A percentile compares a stretch with the other conserved stretches of the same genome.
phyloP scores from a whole-genome alignment of 2,888 invertebrate species.

The Agriopis leucophaearia region DNA sequence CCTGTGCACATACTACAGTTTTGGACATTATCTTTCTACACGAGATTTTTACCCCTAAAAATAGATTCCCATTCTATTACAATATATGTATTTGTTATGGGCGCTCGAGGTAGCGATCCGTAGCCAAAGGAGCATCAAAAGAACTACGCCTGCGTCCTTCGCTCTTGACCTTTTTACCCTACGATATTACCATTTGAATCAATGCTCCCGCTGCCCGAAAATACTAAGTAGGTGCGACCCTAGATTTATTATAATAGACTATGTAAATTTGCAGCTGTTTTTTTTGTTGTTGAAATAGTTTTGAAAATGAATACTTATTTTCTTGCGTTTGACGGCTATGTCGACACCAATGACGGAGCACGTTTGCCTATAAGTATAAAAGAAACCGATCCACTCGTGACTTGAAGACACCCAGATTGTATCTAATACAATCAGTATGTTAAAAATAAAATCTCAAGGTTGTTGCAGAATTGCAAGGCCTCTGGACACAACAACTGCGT shows the following conservation, averaged over 20 bases:
- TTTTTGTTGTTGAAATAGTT: background rate
- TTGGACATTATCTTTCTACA: background rate
- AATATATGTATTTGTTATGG: conserved; percentile 19
- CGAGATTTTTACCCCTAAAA: conserved; percentile 5
- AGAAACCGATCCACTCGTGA: no score
- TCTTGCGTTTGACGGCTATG: no score
- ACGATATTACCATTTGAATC: conserved; percentile 38
- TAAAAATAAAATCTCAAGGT: no score
- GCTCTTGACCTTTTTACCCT: conserved; percentile 42
- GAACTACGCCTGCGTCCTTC: conserved; percentile 34
- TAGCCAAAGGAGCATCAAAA: conserved; percentile 34
- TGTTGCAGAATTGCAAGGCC: no score
- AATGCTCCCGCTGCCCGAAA: conserved; percentile 27
- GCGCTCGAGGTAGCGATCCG: conserved; percentile 31
- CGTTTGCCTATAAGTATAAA: no score
- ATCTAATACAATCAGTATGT: no score
- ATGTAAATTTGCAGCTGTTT: background rate
- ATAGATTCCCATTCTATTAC: conserved; percentile 5
- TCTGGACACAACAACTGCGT: no score
- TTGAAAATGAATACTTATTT: no score
- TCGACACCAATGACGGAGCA: no score
- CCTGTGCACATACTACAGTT: background rate
- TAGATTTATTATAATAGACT: conserved; percentile 18
- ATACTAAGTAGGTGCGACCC: conserved; percentile 22
- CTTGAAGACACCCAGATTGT: no score